Base-by-base conservation (phyloP, 2,113 vertebrate species). In the Amphiprion percula region DNA sequence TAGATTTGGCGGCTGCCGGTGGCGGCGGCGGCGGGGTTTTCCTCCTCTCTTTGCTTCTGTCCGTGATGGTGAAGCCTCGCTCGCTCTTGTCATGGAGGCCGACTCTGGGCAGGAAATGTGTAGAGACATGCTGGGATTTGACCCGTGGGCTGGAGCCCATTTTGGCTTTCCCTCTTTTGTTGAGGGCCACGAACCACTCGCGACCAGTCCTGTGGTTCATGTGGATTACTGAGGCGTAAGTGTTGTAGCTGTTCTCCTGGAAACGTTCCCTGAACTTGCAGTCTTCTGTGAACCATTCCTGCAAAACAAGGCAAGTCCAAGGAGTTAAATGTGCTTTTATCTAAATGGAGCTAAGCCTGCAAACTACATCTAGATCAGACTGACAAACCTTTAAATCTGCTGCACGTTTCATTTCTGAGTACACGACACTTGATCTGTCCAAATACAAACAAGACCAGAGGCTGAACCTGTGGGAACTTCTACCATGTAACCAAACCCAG, bases 181-280 rank as follows among this genome's bases (percentile, higher is more conserved):
- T 99, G 79, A 99, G 95, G 0, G 98, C 98, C 93, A 99, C 97
- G 0, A 96, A 99, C 98, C 98, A 99, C 64, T 96, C 95, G 0
- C 97, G 95, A 0, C 97, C 97, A 0, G 96, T 96, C 67, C 95
- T 90, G 0, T 92, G 95, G 88, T 96, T 97, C 88, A 89, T 93
- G 87, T 99, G 95, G 46, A 95, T 86, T 0, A 96, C 96, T 0
- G 98, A 99, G 69, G 98, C 96, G 0, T 99, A 99, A 0, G 98
- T 99, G 91, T 99, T 99, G 90, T 99, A 99, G 91, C 98, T 97
- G 96, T 99, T 99, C 93, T 99, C 98, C 90, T 99, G 98, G 93
- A 99, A 99, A 19, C 98, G 92, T 82, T 99, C 98, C 76, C 96
- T 95, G 93, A 99, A 99, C 68, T 96, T 97, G 88, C 98, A 99